These are phyloP conservation scores for Sinosuthora webbiana DNA, from an alignment of 2,113 vertebrate genomes.

Conservation along the genomic window DNA sequence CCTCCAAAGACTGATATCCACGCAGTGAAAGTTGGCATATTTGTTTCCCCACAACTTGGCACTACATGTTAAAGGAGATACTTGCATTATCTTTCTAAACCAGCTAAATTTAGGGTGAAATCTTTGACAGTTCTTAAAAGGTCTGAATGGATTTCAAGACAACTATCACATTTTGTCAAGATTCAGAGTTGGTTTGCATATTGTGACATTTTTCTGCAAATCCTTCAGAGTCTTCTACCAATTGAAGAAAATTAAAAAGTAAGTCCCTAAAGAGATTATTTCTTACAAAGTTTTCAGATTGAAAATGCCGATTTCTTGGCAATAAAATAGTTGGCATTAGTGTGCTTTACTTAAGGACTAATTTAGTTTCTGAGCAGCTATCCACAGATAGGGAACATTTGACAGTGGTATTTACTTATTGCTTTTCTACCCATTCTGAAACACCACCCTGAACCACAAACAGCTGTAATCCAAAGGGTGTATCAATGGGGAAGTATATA, in stretches of 20 bases:
- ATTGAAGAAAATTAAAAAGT: background rate
- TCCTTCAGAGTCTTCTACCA: background rate
- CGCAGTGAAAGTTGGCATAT: background rate
- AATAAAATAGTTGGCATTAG: background rate
- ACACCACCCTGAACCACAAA: background rate
- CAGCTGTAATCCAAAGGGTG: background rate
- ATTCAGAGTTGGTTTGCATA: background rate
- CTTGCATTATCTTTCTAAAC: background rate
- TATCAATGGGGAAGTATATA: background rate
- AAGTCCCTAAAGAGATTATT: background rate
- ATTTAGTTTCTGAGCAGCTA: background rate
- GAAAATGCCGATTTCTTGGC: background rate
- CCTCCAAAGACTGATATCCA: background rate
- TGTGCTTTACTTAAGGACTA: background rate
- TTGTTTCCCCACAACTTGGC: background rate
- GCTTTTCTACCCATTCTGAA: background rate
- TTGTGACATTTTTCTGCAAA: background rate
- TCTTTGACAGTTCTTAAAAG: background rate
- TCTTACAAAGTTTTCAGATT: background rate
- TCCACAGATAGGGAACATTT: background rate
- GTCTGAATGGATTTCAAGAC: background rate
- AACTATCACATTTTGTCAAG: background rate
- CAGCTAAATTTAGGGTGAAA: background rate
- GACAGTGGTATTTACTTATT: background rate
- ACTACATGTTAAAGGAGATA: background rate